These are phyloP conservation scores for Drosophila triauraria DNA, from an alignment of 1,140 invertebrate genomes.

Conservation along the genomic window DNA sequence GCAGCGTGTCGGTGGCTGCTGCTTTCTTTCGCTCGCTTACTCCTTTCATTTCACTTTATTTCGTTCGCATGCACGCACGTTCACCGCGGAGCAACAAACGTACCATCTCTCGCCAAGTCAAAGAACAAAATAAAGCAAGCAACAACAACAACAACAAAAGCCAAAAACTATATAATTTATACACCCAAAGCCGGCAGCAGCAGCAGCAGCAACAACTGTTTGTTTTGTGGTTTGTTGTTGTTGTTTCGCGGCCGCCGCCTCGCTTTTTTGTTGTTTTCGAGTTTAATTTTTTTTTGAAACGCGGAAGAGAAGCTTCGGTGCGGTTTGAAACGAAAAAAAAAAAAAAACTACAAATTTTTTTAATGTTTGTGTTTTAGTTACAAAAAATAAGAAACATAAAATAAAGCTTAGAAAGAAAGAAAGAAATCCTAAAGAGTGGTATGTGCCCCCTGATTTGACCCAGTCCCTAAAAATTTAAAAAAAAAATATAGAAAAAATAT, in stretches of 20 bases:
- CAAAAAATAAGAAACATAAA: not conserved
- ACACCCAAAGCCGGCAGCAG: slow-evolving; percentile 16
- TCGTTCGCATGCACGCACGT: slow-evolving; percentile 85
- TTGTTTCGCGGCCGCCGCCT: slow-evolving; percentile 4
- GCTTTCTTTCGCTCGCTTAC: slow-evolving; percentile 85
- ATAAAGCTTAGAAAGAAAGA: slow-evolving; percentile 26
- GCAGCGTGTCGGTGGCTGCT: slow-evolving; percentile 76
- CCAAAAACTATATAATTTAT: slow-evolving; percentile 22
- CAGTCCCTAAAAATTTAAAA: slow-evolving; percentile 8
- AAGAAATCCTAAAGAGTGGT: slow-evolving; percentile 40
- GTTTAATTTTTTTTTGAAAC: slow-evolving; percentile 6
- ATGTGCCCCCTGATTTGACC: slow-evolving; percentile 42
- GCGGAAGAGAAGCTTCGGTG: slow-evolving; percentile 14
- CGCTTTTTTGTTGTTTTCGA: slow-evolving; percentile 32
- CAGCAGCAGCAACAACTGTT: slow-evolving; percentile 36
- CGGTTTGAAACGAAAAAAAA: slow-evolving; percentile 3
- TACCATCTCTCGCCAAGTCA: slow-evolving; percentile 13
- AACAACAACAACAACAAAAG: slow-evolving; percentile 20
- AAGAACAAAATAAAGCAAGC: slow-evolving; percentile 36
- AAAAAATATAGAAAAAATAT: not conserved
- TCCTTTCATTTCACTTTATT: slow-evolving; percentile 85
- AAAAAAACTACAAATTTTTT: slow-evolving; percentile 4
- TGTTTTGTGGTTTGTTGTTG: slow-evolving; percentile 14
- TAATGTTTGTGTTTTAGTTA: slow-evolving; percentile 18
- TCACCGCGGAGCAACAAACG: slow-evolving; percentile 70